These are phyloP conservation scores for Zoroaster sp. DNA, from an alignment of 53 echinoderm and acorn worm genomes.

Conservation along the genomic window DNA sequence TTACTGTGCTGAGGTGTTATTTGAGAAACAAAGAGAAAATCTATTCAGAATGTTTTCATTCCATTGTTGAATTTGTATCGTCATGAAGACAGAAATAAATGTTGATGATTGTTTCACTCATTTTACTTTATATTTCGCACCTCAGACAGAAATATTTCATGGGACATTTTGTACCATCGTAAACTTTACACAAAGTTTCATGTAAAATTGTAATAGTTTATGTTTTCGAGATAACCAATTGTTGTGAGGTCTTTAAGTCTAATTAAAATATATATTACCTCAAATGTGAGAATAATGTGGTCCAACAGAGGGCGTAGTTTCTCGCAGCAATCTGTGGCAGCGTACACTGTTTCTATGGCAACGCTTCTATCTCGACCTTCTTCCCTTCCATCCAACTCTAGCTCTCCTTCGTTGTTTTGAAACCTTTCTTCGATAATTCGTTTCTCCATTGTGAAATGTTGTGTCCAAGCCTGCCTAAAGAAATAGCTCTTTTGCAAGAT, in stretches of 20 bases:
- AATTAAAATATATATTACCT: background rate
- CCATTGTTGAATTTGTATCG: too few species aligned
- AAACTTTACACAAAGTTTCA: background rate
- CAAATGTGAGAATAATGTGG: background rate
- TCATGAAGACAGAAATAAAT: background rate
- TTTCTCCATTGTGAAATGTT: slow-evolving; percentile 8
- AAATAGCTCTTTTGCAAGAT: background rate
- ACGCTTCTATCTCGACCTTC: background rate
- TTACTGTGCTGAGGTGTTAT: too few species aligned
- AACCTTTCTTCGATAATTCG: background rate
- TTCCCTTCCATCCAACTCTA: slow-evolving; percentile 1
- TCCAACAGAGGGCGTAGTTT: slow-evolving; percentile 16
- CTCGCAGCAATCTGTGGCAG: background rate
- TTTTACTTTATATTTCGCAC: too few species aligned
- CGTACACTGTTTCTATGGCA: background rate
- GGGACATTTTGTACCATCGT: background rate
- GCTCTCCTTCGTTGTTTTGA: background rate
- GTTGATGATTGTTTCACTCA: background rate
- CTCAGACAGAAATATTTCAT: background rate
- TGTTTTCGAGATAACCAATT: background rate
- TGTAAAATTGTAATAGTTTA: background rate
- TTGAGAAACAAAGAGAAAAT: too few species aligned
- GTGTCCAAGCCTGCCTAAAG: background rate
- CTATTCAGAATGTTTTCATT: too few species aligned
- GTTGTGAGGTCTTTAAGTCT: background rate